phyloP scores from a whole-genome alignment of 2,113 vertebrate genomes.

The Bagarius yarrelli region DNA sequence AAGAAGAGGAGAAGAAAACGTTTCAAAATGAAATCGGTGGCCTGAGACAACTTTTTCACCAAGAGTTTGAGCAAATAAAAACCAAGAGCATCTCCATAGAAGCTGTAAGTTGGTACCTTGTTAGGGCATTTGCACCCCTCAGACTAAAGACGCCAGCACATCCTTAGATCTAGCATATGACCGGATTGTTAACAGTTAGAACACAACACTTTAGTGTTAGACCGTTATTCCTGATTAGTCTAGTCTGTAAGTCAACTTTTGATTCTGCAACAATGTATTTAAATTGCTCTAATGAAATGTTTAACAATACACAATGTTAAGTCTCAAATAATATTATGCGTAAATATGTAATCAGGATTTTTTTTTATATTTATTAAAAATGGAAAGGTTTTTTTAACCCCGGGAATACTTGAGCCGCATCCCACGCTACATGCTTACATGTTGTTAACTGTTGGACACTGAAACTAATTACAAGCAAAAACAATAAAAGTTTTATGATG shows the following conservation, averaged over 20 bases:
- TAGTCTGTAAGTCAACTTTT: neutral
- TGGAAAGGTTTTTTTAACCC: neutral
- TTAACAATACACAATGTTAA: neutral
- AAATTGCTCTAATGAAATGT: neutral
- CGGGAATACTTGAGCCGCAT: neutral
- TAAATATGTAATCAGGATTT: neutral
- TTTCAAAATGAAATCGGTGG: conserved; percentile 62
- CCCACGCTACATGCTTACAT: neutral
- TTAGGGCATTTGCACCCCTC: neutral
- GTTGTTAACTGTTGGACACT: neutral
- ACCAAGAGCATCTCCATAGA: conserved; percentile 66
- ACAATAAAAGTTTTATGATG: too few species aligned
- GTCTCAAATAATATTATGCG: neutral
- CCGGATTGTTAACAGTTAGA: neutral
- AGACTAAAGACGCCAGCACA: conserved; percentile 62
- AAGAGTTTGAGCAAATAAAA: conserved; percentile 62
- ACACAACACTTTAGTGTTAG: neutral
- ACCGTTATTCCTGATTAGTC: neutral
- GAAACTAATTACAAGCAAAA: neutral
- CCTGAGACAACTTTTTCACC: conserved; percentile 63
- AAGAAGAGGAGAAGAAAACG: conserved; percentile 68
- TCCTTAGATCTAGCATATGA: conserved; percentile 15
- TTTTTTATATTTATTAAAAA: too few species aligned
- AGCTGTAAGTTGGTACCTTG: conserved; percentile 56
- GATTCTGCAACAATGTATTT: neutral